These are phyloP conservation scores for Peromyscus polionotus DNA, from an alignment of 2,113 vertebrate species.

Conservation along the genomic window DNA sequence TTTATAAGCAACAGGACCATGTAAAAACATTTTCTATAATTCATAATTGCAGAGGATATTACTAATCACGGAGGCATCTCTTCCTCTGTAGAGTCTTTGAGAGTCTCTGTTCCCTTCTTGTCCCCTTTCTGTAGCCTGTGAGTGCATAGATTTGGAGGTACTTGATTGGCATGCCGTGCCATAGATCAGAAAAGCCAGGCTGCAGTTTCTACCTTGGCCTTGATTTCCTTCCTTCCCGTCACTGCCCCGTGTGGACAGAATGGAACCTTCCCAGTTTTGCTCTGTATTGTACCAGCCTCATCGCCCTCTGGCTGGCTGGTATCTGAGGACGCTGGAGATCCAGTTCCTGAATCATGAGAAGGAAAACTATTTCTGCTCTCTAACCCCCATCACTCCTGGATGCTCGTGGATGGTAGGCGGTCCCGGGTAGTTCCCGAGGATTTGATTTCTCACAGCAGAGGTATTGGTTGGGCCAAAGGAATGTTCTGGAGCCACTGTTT, in stretches of 20 bases:
- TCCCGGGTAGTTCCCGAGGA: not conserved
- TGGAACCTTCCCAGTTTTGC: not conserved
- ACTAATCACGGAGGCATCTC: not conserved
- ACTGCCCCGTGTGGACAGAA: accelerated
- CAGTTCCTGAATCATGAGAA: not conserved
- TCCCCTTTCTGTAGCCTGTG: not conserved
- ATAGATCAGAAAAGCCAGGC: not conserved
- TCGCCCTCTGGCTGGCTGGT: not conserved
- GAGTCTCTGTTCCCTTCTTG: not conserved
- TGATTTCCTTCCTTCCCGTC: not conserved
- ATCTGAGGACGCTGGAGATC: not conserved
- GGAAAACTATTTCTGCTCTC: not conserved
- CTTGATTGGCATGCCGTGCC: accelerated
- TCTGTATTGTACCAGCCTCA: not conserved
- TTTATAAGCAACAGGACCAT: not conserved
- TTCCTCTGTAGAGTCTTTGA: not conserved
- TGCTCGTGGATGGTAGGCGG: not conserved
- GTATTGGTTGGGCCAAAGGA: not conserved
- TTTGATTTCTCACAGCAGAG: not conserved
- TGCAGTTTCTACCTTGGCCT: not conserved
- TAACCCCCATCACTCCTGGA: not conserved
- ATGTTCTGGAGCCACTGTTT: not conserved
- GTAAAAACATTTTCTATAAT: not conserved
- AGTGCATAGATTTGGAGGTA: not conserved
- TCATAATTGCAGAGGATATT: not conserved